phyloP scores from a whole-genome alignment of 2,797 vertebrate species.

The Scarus forsteni region DNA sequence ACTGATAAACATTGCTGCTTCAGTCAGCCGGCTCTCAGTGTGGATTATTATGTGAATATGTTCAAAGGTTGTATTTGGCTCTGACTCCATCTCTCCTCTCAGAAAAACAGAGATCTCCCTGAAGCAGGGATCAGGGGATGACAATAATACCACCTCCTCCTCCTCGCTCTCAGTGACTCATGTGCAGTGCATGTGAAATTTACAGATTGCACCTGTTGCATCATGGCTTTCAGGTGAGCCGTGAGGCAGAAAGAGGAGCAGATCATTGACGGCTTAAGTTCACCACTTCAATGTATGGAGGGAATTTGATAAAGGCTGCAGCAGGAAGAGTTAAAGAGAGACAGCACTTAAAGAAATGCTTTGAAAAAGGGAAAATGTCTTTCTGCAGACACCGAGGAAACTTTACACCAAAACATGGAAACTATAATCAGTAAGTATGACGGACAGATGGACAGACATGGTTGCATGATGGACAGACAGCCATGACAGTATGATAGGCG shows the following conservation, averaged over 20 bases:
- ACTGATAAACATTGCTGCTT: constrained; percentile 2
- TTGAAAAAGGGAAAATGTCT: not conserved
- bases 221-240: constrained; percentile 11
- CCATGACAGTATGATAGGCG: too few species aligned
- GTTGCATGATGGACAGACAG: too few species aligned
- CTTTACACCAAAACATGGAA: not conserved
- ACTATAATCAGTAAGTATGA: too few species aligned
- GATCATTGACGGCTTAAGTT: constrained; percentile 13
- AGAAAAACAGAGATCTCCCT: constrained; percentile 1
- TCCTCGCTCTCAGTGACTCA: not conserved
- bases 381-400: not conserved
- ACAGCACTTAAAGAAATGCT: not conserved
- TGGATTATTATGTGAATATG: constrained; percentile 1
- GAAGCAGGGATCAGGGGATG: constrained; percentile 9
- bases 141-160: constrained; percentile 13
- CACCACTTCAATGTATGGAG: not conserved
- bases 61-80: constrained; percentile 13
- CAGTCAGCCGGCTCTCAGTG: not conserved
- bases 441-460: too few species aligned
- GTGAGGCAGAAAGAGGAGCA: not conserved
- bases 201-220: constrained; percentile 22
- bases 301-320: not conserved
- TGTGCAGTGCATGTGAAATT: not conserved
- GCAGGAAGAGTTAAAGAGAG: not conserved
- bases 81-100: constrained; percentile 8